Base-by-base conservation (phyloP, 2,888 invertebrate genomes). In the Acleris holmiana region DNA sequence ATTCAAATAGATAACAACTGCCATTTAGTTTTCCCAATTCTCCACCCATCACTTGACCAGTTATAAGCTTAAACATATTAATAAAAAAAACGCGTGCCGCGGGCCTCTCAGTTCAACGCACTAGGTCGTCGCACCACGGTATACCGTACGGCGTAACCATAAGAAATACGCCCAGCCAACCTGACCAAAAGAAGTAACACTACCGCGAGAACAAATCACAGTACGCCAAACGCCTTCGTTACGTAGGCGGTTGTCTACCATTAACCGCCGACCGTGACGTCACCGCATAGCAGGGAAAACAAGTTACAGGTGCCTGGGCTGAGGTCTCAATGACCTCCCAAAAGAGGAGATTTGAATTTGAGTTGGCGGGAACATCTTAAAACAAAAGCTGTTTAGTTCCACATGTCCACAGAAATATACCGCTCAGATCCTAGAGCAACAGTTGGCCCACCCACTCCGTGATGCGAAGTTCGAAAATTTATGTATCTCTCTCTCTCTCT, bases 21-120 rank as follows among this genome's bases (percentile, higher is more conserved):
- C 35, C 53, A 61, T 55, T 61, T 61, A 41, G 53, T 40, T 61
- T 25, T 55, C 54, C 54, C 40, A 55, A 61, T 47, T 47, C 35
- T 41, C 63, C 50, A 57, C 49, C 49, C 56, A 64, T 64, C 59
- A 59, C 29, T 49, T 61, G 61, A 55, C 56, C 61, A 61, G 50
- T 48, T 54, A 64, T 53, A 54, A 54, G 56, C 48, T 48, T 76
- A 73, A 75, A 76, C 75, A 77, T 79, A 80, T 80, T 78, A 81
- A 79, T 76, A 74, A 79, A 79, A 85, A 82, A 85, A 78, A 77
- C 82, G 80, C 75, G 69, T 70, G 75, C 75, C 82, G 80, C 82
- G 79, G 81, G 85, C 83, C 83, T 80, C 87, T 82, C 83, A 78
- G 90, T 91, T 90, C 90, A 90, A 86, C 84, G 89, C 75, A 83